Percentiles rank a stretch among this genome's conserved stretches.
phyloP scores from a whole-genome alignment of 2,113 vertebrate genomes.

The Python bivittatus region DNA sequence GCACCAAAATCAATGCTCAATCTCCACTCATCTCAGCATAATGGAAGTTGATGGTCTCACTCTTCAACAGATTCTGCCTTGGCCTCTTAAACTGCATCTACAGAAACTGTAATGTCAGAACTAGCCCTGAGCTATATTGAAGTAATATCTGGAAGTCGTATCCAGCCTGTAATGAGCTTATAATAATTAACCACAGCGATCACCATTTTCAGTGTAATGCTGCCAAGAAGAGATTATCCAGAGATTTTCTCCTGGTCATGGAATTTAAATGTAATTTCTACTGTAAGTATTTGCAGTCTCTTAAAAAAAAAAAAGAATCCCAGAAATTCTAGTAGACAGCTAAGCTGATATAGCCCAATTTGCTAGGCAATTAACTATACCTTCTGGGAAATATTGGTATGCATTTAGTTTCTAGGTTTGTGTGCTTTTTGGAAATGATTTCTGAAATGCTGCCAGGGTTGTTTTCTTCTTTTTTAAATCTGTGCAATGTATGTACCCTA shows the following conservation, averaged over 20 bases:
- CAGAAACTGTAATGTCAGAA: slow-evolving; percentile 11
- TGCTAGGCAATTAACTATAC: not conserved
- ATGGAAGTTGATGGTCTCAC: not conserved
- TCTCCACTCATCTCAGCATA: not conserved
- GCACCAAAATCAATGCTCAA: not conserved
- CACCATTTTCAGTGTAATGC: slow-evolving; percentile 22
- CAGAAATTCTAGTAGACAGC: not conserved
- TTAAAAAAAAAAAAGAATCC: not conserved
- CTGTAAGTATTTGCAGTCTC: not conserved
- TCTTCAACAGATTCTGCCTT: not conserved
- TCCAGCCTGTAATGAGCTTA: not conserved
- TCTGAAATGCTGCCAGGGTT: not conserved
- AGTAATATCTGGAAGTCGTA: slow-evolving; percentile 19
- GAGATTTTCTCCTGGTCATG: not conserved
- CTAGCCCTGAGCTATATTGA: slow-evolving; percentile 12
- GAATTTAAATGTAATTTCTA: slow-evolving; percentile 8
- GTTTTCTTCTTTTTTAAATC: not conserved
- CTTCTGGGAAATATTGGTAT: not conserved
- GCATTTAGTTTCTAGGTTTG: not conserved
- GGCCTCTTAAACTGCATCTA: slow-evolving; percentile 6
- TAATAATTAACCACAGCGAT: slow-evolving; percentile 21
- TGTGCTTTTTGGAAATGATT: not conserved
- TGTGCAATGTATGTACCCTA: not conserved
- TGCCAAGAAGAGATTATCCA: slow-evolving; percentile 22
- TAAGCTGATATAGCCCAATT: slow-evolving; percentile 11